A percentile compares a stretch with the other conserved stretches of the same genome.
phyloP scores from a whole-genome alignment of 2,113 vertebrate species.

The Cyanoderma ruficeps region DNA sequence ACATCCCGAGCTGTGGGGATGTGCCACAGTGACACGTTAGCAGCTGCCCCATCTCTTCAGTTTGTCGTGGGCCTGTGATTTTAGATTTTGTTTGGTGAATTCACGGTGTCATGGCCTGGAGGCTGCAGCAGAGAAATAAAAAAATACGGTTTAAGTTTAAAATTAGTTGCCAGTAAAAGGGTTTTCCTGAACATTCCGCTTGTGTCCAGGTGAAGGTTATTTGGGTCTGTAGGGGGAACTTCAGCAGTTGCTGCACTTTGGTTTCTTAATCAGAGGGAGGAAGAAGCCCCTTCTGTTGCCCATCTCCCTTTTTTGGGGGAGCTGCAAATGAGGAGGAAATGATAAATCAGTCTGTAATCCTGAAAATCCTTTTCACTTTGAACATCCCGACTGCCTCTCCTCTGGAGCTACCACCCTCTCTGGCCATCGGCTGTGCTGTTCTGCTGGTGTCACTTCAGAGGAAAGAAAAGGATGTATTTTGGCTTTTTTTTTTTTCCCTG shows the following conservation, averaged over 20 bases:
- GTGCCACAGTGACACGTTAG: accelerated
- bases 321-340: background rate
- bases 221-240: background rate
- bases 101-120: background rate
- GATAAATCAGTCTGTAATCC: background rate
- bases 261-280: background rate
- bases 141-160: background rate
- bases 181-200: background rate
- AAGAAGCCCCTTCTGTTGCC: background rate
- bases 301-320: background rate
- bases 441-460: background rate
- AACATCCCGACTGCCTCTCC: background rate
- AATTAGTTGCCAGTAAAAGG: background rate
- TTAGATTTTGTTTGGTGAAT: background rate
- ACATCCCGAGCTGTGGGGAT: background rate
- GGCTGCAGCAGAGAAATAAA: background rate
- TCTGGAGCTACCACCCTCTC: background rate
- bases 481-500: background rate
- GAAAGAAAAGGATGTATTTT: background rate
- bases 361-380: background rate
- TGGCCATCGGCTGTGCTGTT: background rate
- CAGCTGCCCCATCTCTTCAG: background rate
- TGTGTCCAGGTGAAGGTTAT: background rate
- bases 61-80: background rate
- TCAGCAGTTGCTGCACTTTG: background rate